Evolutionary conservation across 2,797 vertebrate genomes (phyloP).

Genomic region (Platalea minor): DNA sequence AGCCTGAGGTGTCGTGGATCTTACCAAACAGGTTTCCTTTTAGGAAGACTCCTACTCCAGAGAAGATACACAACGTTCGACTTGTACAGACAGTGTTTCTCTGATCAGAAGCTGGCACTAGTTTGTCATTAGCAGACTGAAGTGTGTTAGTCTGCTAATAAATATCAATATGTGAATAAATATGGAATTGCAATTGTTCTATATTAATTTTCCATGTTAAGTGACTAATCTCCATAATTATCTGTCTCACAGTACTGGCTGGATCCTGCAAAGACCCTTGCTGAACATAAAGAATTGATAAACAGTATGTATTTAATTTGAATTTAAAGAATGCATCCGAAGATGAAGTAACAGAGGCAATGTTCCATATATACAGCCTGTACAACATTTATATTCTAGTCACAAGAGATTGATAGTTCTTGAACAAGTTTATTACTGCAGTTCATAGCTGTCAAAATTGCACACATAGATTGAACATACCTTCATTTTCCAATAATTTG

Average conservation of each 20-base stretch:
- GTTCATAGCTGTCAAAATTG: neutral
- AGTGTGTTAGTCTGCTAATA: neutral
- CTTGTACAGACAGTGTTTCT: neutral
- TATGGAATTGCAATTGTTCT: neutral
- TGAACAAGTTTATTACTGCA: neutral
- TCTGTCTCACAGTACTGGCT: constrained; percentile 82
- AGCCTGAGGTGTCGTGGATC: neutral
- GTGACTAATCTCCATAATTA: constrained; percentile 30
- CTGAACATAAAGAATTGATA: constrained; percentile 88
- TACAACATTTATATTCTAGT: neutral
- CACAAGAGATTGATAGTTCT: neutral
- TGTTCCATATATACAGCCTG: neutral
- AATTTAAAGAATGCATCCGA: neutral
- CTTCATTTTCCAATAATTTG: neutral
- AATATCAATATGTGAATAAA: neutral
- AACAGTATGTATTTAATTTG: constrained; percentile 82
- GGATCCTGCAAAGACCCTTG: constrained; percentile 85
- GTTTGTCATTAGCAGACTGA: neutral
- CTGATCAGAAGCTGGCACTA: neutral
- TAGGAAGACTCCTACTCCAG: neutral
- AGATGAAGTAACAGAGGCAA: neutral
- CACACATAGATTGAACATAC: neutral
- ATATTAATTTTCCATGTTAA: neutral
- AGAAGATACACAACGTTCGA: fast-evolving
- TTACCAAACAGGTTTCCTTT: neutral